Evolutionary conservation across 2,113 vertebrate species (phyloP), one percentile per base, ranked within the genome.

Genomic region (Muscicapa adusta): DNA sequence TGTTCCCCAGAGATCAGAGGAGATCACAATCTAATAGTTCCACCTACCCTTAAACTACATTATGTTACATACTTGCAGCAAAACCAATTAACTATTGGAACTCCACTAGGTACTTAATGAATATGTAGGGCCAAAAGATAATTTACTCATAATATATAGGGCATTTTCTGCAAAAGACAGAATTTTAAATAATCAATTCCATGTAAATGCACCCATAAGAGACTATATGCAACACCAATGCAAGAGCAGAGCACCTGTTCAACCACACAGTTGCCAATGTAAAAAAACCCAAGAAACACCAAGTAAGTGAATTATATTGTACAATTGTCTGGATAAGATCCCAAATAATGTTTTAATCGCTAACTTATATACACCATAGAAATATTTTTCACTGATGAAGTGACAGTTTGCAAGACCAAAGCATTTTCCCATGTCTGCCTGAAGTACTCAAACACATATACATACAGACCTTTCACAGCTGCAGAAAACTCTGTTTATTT

Each of bases 121-220:
- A 93, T 60, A 75, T 33, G 89, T 88, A 14, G 94, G 86, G 33
- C 47, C 56, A 78, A 73, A 90, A 78, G 34, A 51, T 63, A 79
- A 93, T 81, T 85, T 68, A 83, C 26, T 57, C 60, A 42, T 33
- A 66, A 81, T 75, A 63, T 40, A 89, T 12, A 71, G 14, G 57
- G 25, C 2, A 10, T 78, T 80, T 80, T 68, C 61, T 83, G 54
- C 48, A 93, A 76, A 77, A 92, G 50, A n/a, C 17, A 79, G 48
- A 80, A 58, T 88, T 87, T 91, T 75, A 82, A 95, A 92, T 90
- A 89, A 90, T 63, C 94, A 2, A 74, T 72, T 62, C 36, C 34
- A 48, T 16, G 34, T 38, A 85, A 85, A 66, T 10, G 16, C 22
- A 38, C 48, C 33, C 45, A 14, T 62, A 85, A 65, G 80, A 90